These are phyloP conservation scores for Todus mexicanus DNA, from an alignment of 2,797 vertebrate genomes.

Conservation along the genomic window DNA sequence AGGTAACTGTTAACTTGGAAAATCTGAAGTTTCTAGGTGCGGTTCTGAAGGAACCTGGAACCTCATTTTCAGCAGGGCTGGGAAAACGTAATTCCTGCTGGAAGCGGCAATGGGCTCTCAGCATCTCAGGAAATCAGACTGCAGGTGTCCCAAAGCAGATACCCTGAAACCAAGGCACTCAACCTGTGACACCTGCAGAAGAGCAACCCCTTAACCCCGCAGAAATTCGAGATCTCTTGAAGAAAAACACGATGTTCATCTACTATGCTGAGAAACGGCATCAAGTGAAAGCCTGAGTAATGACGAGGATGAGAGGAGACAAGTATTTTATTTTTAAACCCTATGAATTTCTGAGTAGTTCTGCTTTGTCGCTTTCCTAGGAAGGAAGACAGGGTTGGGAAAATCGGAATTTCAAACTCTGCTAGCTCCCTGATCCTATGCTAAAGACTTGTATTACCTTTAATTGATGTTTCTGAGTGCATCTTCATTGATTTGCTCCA, in stretches of 20 bases:
- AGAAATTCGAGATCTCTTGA: neutral
- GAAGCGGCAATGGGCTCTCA: neutral
- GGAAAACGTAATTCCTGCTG: neutral
- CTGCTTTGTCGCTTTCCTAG: conserved; percentile 7
- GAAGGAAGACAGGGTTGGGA: conserved; percentile 9
- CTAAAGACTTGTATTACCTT: conserved; percentile 56
- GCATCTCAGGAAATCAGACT: neutral
- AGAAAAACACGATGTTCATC: neutral
- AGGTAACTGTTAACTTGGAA: neutral
- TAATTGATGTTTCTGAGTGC: conserved; percentile 62
- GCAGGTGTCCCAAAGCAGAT: neutral
- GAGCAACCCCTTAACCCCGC: neutral
- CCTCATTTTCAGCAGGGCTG: neutral
- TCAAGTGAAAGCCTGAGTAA: neutral
- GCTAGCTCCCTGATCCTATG: neutral
- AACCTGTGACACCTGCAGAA: neutral
- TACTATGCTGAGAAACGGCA: neutral
- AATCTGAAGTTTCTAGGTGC: neutral
- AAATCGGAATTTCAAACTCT: conserved; percentile 40
- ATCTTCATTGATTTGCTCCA: conserved; percentile 64
- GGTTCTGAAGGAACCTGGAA: neutral
- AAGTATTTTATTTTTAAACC: conserved; percentile 59
- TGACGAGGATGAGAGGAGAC: conserved; percentile 30
- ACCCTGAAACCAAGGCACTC: neutral
- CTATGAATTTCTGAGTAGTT: conserved; percentile 52